These are phyloP conservation scores for Hyalella azteca DNA, from an alignment of 2,888 invertebrate species.

Conservation along the genomic window DNA sequence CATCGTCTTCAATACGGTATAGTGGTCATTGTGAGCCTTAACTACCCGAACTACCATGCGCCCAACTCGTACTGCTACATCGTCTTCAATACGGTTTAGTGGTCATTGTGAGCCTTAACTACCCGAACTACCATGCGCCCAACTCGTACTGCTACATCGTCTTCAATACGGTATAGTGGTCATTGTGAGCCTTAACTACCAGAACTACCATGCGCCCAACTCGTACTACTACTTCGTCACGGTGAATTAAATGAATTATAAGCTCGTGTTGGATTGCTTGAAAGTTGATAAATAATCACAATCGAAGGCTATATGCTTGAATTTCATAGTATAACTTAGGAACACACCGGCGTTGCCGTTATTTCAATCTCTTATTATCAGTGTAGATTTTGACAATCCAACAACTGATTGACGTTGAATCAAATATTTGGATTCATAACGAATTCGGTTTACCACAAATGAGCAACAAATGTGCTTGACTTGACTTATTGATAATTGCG, in stretches of 20 bases:
- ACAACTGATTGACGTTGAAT: neutral
- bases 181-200: neutral
- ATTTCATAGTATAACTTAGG: neutral
- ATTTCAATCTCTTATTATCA: neutral
- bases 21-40: neutral
- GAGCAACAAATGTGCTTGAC: neutral
- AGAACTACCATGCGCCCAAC: no score
- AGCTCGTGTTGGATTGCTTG: neutral
- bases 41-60: neutral
- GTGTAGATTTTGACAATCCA: neutral
- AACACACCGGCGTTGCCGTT: neutral
- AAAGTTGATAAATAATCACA: no score
- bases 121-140: neutral
- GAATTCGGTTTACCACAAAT: neutral
- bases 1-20: no score
- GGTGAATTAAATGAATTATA: neutral
- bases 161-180: neutral
- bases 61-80: neutral
- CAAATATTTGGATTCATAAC: neutral
- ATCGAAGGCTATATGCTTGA: no score
- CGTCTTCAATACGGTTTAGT: neutral
- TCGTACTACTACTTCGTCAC: no score
- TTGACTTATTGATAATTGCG: neutral
- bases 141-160: neutral
- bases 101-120: no score